Percentiles rank a stretch among this genome's conserved stretches.
Conservation (phyloP, 2,888 invertebrate genomes). For the Crossocerus cetratus region DNA sequence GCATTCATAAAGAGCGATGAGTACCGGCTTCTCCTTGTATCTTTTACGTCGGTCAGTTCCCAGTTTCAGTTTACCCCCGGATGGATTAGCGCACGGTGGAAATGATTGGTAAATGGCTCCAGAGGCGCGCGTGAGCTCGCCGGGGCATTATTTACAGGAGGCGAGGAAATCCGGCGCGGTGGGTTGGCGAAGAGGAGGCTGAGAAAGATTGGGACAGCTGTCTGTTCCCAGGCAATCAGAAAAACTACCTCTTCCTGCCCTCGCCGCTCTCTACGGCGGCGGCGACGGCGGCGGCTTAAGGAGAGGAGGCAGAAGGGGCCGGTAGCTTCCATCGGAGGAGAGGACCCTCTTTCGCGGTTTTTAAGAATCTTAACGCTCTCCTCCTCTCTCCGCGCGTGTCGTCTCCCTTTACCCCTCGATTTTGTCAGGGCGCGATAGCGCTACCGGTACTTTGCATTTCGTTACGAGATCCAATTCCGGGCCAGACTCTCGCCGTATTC, state of each 20-base stretch:
- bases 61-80: constrained; percentile 33
- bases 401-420: constrained; percentile 28
- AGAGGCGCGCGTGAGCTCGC: constrained; percentile 26
- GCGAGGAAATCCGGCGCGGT: constrained; percentile 36
- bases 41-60: constrained; percentile 19
- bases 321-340: constrained; percentile 48
- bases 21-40: constrained; percentile 27
- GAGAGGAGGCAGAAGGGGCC: constrained; percentile 42
- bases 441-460: constrained; percentile 66
- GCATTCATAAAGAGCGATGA: constrained; percentile 35
- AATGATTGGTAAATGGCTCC: constrained; percentile 61
- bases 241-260: constrained; percentile 66
- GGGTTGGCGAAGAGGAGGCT: constrained; percentile 40
- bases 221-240: constrained; percentile 75
- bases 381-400: constrained; percentile 8
- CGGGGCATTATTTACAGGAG: constrained; percentile 63
- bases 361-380: constrained; percentile 71
- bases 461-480: constrained; percentile 62
- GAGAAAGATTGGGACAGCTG: constrained; percentile 74
- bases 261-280: constrained; percentile 37
- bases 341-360: constrained; percentile 63
- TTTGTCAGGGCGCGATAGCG: constrained; percentile 57
- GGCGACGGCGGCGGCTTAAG: constrained; percentile 57
- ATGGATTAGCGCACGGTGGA: constrained; percentile 48
- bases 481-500: neutral